Evolutionary conservation across 2,888 invertebrate genomes (phyloP).

Genomic region (Tenthredo scrophulariae): DNA sequence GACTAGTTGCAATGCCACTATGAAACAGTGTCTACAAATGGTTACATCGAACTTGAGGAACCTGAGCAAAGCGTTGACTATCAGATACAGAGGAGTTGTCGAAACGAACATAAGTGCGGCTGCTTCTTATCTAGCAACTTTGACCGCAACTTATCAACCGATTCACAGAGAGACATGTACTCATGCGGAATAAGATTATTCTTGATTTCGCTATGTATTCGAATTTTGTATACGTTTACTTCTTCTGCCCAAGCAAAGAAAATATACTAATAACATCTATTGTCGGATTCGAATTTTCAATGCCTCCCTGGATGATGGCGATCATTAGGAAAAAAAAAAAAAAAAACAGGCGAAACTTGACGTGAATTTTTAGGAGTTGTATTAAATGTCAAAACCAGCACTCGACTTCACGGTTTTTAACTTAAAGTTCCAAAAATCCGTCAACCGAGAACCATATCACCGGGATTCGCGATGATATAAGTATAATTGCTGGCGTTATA

Average conservation of each 20-base stretch:
- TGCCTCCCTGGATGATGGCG: neutral
- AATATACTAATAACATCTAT: neutral
- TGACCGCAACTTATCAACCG: conserved; percentile 56
- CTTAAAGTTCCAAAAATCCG: neutral
- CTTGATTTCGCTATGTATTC: neutral
- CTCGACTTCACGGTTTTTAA: neutral
- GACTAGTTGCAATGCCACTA: conserved; percentile 56
- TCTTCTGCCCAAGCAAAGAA: neutral
- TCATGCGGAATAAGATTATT: neutral
- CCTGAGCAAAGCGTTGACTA: conserved; percentile 53
- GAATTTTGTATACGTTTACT: neutral
- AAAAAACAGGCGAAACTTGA: neutral
- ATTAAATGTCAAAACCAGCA: neutral
- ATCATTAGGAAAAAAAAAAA: neutral
- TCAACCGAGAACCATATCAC: neutral
- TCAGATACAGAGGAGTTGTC: conserved; percentile 34
- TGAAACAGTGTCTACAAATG: conserved; percentile 59
- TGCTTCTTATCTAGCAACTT: conserved; percentile 54
- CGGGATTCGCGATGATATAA: neutral
- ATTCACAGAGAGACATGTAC: conserved; percentile 38
- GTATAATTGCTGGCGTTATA: neutral
- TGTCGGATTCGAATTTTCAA: conserved; percentile 6
- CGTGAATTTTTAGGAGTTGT: neutral
- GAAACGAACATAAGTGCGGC: conserved; percentile 59
- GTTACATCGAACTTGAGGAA: conserved; percentile 56